These are phyloP conservation scores for Dissostichus mawsoni DNA, from an alignment of 2,113 vertebrate genomes.

Conservation along the genomic window DNA sequence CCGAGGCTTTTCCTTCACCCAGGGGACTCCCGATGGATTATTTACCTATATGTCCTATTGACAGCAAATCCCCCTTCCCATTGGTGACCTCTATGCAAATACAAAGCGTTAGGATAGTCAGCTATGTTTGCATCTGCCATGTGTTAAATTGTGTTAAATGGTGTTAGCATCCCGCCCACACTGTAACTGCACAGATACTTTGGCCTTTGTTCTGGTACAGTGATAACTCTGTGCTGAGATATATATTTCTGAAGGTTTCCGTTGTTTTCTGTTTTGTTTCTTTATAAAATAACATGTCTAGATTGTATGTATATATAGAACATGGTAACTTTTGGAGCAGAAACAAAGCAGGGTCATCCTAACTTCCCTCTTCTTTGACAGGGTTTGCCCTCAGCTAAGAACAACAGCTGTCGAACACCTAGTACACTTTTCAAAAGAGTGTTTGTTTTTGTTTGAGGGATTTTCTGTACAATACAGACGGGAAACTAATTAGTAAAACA, in stretches of 20 bases:
- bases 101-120: conserved; percentile 46
- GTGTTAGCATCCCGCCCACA: conserved; percentile 29
- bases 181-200: conserved; percentile 34
- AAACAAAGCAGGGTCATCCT: conserved; percentile 63
- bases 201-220: conserved; percentile 30
- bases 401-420: conserved; percentile 77
- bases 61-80: conserved; percentile 66
- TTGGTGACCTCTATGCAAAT: conserved; percentile 55
- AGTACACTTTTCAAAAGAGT: conserved; percentile 57
- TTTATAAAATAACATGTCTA: conserved; percentile 4
- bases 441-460: conserved; percentile 45
- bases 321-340: conserved; percentile 24
- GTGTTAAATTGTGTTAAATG: conserved; percentile 37
- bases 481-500: conserved; percentile 11
- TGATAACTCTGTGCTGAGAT: conserved; percentile 4
- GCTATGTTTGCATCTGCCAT: conserved; percentile 51
- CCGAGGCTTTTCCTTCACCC: conserved; percentile 73
- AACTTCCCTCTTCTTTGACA: conserved; percentile 59
- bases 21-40: conserved; percentile 80
- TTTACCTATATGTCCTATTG: conserved; percentile 82
- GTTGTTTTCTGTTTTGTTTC: neutral
- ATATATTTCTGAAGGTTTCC: conserved; percentile 5
- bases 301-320: neutral
- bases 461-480: conserved; percentile 34
- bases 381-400: conserved; percentile 64